Conservation (phyloP, 2,888 invertebrate genomes). For the Coecobrya sp. region DNA sequence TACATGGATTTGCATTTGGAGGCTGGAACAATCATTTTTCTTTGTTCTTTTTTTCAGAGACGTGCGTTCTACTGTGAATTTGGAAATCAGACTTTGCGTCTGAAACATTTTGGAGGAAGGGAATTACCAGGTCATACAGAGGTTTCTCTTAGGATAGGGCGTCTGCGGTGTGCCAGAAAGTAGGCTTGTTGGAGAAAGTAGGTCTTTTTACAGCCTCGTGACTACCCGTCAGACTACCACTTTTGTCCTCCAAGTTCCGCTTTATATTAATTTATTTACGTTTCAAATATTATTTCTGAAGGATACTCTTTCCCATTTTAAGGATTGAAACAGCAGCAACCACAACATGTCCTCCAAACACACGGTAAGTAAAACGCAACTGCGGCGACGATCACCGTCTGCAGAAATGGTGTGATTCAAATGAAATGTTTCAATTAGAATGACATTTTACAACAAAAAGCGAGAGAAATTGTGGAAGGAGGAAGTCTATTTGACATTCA, state of each 20-base stretch:
- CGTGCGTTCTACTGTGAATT: neutral
- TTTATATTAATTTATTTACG: neutral
- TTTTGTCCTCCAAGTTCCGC: neutral
- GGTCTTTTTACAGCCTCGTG: neutral
- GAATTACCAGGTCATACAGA: conserved; percentile 40
- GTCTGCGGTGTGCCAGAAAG: conserved; percentile 7
- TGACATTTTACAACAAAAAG: too few species aligned
- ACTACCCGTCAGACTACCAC: neutral
- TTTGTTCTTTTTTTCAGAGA: conserved; percentile 45
- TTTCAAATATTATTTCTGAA: neutral
- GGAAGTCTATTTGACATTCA: too few species aligned
- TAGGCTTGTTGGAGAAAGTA: conserved; percentile 3
- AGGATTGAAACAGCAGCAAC: neutral
- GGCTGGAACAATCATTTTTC: conserved; percentile 79
- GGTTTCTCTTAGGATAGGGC: conserved; percentile 38
- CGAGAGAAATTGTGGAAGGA: too few species aligned
- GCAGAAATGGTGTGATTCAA: too few species aligned
- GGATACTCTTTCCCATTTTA: conserved; percentile 9
- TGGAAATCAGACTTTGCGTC: neutral
- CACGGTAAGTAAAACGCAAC: conserved; percentile 28
- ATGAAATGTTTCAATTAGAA: too few species aligned
- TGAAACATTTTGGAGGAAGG: neutral
- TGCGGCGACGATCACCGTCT: too few species aligned
- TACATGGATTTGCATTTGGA: conserved; percentile 30
- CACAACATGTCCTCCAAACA: conserved; percentile 56